Percentiles rank a stretch among this genome's conserved stretches.
These are phyloP conservation scores for Iphiclides podalirius DNA, from an alignment of 2,888 invertebrate species.

Conservation along the genomic window DNA sequence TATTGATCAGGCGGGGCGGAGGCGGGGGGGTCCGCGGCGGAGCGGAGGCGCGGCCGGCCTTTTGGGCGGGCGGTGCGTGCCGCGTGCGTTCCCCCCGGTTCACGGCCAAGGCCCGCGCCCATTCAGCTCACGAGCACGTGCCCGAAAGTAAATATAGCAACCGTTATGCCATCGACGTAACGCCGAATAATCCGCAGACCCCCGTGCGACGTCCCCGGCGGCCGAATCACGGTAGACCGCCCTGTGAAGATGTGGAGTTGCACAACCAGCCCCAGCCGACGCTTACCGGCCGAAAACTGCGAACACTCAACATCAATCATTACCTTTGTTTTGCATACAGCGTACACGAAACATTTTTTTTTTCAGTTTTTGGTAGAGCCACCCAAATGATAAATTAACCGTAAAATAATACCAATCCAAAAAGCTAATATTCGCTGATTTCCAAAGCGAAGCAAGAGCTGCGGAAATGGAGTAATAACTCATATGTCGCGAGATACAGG, in stretches of 20 bases:
- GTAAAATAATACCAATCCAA: too few species aligned
- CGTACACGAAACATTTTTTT: not conserved
- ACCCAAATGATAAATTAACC: not conserved
- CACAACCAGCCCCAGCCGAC: too few species aligned
- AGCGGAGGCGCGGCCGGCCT: slow-evolving; percentile 47
- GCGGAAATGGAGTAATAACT: not conserved
- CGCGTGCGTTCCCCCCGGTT: slow-evolving; percentile 65
- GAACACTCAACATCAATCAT: too few species aligned
- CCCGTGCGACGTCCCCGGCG: slow-evolving; percentile 21
- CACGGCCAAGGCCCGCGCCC: slow-evolving; percentile 75
- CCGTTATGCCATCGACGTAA: slow-evolving; percentile 48
- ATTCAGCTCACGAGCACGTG: slow-evolving; percentile 76
- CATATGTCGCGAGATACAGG: not conserved
- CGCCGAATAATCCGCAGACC: slow-evolving; percentile 27
- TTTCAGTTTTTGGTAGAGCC: slow-evolving; percentile 5
- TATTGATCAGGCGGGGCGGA: slow-evolving; percentile 58
- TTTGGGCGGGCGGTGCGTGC: slow-evolving; percentile 52
- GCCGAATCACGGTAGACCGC: too few species aligned
- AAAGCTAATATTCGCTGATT: not conserved
- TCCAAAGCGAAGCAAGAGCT: not conserved
- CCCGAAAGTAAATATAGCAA: slow-evolving; percentile 77
- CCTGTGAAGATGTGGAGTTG: too few species aligned
- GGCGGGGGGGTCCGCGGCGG: slow-evolving; percentile 36
- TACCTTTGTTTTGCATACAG: too few species aligned
- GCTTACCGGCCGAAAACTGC: too few species aligned